phyloP scores from a whole-genome alignment of 2,797 vertebrate genomes.

The Trichosurus vulpecula region DNA sequence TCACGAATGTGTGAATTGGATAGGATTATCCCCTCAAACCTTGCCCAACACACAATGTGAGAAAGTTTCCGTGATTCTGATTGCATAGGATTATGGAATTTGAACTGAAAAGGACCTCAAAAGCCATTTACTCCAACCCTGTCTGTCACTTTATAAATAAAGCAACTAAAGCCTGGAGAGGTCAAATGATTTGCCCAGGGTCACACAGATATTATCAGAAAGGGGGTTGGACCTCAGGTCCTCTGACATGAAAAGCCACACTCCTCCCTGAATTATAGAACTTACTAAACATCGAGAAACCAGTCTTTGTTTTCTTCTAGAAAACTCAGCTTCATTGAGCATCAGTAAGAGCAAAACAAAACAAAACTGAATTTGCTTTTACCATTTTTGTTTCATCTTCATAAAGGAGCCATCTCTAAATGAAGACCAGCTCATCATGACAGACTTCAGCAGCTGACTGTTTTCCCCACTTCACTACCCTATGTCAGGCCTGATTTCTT shows the following conservation, averaged over 20 bases:
- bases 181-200: not conserved
- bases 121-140: not conserved
- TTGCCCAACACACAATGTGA: not conserved
- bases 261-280: not conserved
- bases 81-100: not conserved
- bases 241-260: not conserved
- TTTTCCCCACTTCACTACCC: not conserved
- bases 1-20: not conserved
- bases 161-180: not conserved
- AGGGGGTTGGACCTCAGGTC: not conserved
- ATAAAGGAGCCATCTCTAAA: not conserved
- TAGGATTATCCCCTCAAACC: not conserved
- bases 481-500: constrained; percentile 14
- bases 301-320: not conserved
- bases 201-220: not conserved
- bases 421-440: not conserved
- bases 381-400: not conserved
- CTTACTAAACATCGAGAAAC: constrained; percentile 19
- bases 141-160: not conserved
- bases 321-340: not conserved
- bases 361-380: not conserved
- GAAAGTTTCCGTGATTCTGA: not conserved
- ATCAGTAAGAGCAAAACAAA: constrained; percentile 26
- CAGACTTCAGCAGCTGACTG: not conserved
- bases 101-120: not conserved